These are phyloP conservation scores for Ailuropoda melanoleuca DNA, from an alignment of 2,113 vertebrate genomes.

Conservation along the genomic window DNA sequence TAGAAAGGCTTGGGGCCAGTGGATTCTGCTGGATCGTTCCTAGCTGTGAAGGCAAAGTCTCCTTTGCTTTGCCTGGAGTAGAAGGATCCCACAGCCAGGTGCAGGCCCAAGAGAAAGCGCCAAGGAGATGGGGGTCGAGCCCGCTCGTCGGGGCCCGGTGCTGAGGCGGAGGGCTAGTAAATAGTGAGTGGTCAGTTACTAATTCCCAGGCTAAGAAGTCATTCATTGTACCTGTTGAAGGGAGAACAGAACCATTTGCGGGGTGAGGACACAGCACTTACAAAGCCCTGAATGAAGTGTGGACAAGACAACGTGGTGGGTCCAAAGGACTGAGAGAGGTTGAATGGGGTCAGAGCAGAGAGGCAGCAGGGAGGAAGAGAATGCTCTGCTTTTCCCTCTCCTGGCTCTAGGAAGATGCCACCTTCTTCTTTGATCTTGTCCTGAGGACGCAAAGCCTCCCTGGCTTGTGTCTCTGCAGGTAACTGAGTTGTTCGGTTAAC, in stretches of 20 bases:
- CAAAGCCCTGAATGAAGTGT: neutral
- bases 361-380: neutral
- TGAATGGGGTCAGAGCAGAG: neutral
- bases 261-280: too few relatives aligned
- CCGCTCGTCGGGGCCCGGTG: neutral
- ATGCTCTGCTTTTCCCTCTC: fast-evolving
- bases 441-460: neutral
- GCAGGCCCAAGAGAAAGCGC: neutral
- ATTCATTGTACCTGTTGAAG: neutral
- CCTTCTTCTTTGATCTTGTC: neutral
- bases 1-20: neutral
- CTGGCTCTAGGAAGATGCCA: neutral
- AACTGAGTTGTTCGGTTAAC: too few relatives aligned
- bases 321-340: neutral
- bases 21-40: neutral
- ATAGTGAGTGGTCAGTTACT: neutral
- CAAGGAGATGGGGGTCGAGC: neutral
- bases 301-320: fast-evolving
- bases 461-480: neutral
- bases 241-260: neutral
- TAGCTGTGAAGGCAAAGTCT: neutral
- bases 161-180: neutral
- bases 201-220: neutral
- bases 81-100: neutral
- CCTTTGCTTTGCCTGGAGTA: neutral